These are phyloP conservation scores for Aegithalos caudatus DNA, from an alignment of 2,113 vertebrate species.

Conservation along the genomic window DNA sequence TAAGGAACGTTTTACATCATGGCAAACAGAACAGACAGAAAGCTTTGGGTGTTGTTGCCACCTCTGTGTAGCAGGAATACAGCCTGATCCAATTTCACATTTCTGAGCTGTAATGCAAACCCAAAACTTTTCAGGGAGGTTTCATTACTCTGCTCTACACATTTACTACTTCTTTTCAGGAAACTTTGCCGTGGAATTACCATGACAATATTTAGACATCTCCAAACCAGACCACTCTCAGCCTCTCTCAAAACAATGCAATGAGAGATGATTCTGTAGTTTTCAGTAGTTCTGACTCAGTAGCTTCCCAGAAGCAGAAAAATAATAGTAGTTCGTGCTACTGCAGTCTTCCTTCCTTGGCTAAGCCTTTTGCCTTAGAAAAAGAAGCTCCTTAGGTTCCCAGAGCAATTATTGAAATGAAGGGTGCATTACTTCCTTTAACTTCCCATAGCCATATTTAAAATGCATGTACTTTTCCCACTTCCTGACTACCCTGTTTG, in stretches of 20 bases:
- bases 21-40: neutral
- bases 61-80: neutral
- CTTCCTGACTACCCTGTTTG: neutral
- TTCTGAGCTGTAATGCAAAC: neutral
- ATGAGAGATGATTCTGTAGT: neutral
- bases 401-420: neutral
- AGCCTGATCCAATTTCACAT: neutral
- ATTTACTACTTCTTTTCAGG: neutral
- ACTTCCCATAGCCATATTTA: neutral
- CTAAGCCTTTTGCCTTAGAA: neutral
- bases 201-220: neutral
- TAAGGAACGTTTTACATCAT: neutral
- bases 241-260: neutral
- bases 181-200: neutral
- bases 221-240: neutral
- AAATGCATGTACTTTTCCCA: neutral
- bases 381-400: neutral
- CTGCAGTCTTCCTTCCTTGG: neutral
- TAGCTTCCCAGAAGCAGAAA: neutral
- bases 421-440: neutral
- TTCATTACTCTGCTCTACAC: neutral
- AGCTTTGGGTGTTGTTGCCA: neutral
- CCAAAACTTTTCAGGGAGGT: neutral
- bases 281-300: neutral
- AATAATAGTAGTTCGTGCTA: neutral